phyloP scores from a whole-genome alignment of 2,113 vertebrate genomes.

The Meleagris gallopavo region DNA sequence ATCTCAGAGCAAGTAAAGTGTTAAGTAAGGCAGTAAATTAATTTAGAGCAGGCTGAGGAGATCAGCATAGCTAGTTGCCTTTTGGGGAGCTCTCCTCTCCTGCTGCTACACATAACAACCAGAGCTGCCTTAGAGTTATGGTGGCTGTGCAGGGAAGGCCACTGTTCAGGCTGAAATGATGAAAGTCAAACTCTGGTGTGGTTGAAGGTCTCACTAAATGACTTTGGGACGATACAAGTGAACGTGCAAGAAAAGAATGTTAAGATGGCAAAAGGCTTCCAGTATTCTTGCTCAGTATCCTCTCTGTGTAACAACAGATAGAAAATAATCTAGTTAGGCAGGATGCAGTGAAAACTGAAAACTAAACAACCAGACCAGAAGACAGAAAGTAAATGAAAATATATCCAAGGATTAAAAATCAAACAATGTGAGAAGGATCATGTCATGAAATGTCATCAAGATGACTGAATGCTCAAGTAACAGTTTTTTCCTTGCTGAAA shows the following conservation, averaged over 20 bases:
- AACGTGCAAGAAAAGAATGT: not conserved
- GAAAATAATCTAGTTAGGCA: not conserved
- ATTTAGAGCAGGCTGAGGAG: not conserved
- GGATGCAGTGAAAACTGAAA: not conserved
- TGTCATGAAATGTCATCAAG: not conserved
- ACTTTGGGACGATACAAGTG: not conserved
- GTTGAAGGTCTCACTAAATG: not conserved
- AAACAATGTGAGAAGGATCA: not conserved
- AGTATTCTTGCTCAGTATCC: not conserved
- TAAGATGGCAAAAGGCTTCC: not conserved
- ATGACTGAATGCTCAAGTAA: not conserved
- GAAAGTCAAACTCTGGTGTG: not conserved
- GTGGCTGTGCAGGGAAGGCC: rapidly evolving
- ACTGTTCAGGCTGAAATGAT: not conserved
- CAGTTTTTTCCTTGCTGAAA: rapidly evolving
- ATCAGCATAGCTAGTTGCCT: not conserved
- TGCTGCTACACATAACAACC: not conserved
- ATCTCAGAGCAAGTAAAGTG: not conserved
- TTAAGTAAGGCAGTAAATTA: not conserved
- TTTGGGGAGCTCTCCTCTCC: not conserved
- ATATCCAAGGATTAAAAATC: not conserved
- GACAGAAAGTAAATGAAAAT: not conserved
- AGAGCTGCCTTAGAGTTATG: not conserved
- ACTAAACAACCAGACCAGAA: not conserved
- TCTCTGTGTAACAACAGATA: not conserved